Conservation (phyloP, 1,140 invertebrate species). For the Euura lappo region DNA sequence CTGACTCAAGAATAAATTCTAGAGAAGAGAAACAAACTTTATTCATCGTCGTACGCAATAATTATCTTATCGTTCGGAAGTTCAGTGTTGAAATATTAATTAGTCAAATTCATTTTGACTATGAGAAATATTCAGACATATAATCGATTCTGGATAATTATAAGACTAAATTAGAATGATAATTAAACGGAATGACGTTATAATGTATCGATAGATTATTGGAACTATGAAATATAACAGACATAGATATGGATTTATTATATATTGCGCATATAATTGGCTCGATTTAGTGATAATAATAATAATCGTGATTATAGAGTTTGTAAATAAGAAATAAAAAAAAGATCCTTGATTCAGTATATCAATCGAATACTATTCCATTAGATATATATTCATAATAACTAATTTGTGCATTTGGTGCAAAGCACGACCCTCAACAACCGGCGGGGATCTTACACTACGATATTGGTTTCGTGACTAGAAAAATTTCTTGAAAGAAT, state of each 20-base stretch:
- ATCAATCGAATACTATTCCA: not conserved
- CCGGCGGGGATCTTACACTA: not conserved
- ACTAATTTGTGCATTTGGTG: slow-evolving; percentile 4
- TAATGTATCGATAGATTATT: too few relatives aligned
- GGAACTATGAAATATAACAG: not conserved
- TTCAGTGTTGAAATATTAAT: too few relatives aligned
- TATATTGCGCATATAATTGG: slow-evolving; percentile 10
- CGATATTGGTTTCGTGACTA: slow-evolving; percentile 1
- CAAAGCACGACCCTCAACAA: slow-evolving; percentile 4
- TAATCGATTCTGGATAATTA: too few relatives aligned
- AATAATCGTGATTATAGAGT: not conserved
- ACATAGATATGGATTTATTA: not conserved
- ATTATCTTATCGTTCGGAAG: too few relatives aligned
- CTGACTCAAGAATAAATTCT: too few relatives aligned
- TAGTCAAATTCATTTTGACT: too few relatives aligned
- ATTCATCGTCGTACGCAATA: too few relatives aligned
- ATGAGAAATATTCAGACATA: too few relatives aligned
- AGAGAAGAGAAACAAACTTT: too few relatives aligned
- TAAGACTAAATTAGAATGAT: too few relatives aligned
- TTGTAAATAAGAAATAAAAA: not conserved
- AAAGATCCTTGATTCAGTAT: not conserved
- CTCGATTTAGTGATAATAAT: not conserved
- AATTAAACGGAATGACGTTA: too few relatives aligned
- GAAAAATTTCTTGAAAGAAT: not conserved
- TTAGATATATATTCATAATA: not conserved